Evolutionary conservation across 53 echinoderm and acorn worm species (phyloP).

Genomic region (Hippasteria phrygiana): DNA sequence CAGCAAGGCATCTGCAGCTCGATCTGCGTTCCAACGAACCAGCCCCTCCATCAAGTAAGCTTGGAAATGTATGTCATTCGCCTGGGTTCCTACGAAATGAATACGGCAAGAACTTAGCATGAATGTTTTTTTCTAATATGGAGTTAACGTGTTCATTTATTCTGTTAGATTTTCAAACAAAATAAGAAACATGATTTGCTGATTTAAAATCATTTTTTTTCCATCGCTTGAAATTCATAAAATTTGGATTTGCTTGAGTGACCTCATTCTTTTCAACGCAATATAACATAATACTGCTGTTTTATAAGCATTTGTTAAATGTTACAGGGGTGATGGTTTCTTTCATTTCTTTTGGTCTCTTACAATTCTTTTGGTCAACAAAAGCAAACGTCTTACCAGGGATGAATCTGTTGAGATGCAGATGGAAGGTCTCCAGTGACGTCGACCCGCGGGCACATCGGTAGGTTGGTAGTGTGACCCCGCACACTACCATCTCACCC

Average conservation of each 20-base stretch:
- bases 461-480: slow-evolving; percentile 66
- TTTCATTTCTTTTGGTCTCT: neutral
- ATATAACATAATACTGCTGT: neutral
- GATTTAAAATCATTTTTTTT: too few relatives aligned
- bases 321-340: neutral
- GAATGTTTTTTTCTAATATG: too few relatives aligned
- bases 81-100: slow-evolving; percentile 49
- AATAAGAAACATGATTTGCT: too few relatives aligned
- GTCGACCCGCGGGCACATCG: slow-evolving; percentile 78
- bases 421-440: slow-evolving; percentile 82
- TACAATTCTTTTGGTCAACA: too few relatives aligned
- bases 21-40: slow-evolving; percentile 71
- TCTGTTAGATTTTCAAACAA: too few relatives aligned
- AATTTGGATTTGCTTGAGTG: too few relatives aligned
- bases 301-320: neutral
- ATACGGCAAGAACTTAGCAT: too few relatives aligned
- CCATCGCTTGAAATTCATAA: too few relatives aligned
- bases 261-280: too few relatives aligned
- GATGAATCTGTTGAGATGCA: slow-evolving; percentile 77
- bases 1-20: slow-evolving; percentile 25
- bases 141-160: too few relatives aligned
- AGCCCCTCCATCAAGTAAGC: slow-evolving; percentile 80
- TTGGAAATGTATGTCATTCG: slow-evolving; percentile 77
- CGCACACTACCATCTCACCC: slow-evolving; percentile 61
- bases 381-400: slow-evolving; percentile 61